Conservation (phyloP, 92 coral and sea anemone genomes). For the Anthopleura xanthogrammica region DNA sequence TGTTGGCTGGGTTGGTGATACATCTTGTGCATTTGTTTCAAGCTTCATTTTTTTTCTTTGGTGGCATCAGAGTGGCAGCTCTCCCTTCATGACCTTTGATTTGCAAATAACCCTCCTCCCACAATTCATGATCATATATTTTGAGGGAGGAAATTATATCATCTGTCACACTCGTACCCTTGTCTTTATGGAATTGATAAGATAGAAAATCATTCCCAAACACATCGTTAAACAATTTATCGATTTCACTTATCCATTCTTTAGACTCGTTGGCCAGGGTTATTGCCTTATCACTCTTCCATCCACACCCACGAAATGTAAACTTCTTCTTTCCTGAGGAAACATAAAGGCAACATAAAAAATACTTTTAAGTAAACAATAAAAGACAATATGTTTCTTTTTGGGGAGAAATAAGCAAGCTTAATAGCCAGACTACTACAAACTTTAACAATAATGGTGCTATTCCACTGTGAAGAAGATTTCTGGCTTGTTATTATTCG, state of each 20-base stretch:
- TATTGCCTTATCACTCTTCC: too few species aligned
- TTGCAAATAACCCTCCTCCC: background rate
- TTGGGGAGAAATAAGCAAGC: too few species aligned
- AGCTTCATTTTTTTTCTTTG: too few species aligned
- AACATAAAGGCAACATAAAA: too few species aligned
- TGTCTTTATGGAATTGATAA: background rate
- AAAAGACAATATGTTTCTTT: too few species aligned
- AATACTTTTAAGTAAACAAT: too few species aligned
- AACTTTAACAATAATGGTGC: too few species aligned
- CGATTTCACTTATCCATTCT: background rate
- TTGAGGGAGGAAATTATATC: background rate
- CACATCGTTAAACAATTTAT: background rate
- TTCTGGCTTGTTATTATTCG: background rate
- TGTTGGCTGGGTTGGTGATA: too few species aligned
- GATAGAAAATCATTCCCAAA: background rate
- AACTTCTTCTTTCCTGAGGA: too few species aligned
- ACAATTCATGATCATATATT: background rate
- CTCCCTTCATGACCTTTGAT: background rate
- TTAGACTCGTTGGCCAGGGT: background rate
- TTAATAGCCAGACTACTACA: too few species aligned
- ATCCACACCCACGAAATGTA: background rate
- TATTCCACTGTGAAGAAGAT: background rate
- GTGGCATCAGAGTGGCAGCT: too few species aligned
- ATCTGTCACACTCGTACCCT: background rate
- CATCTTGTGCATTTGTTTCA: too few species aligned